Percentiles rank a stretch among this genome's conserved stretches.
Evolutionary conservation across 2,888 invertebrate genomes (phyloP).

Genomic region (Hypomecis atomaria): DNA sequence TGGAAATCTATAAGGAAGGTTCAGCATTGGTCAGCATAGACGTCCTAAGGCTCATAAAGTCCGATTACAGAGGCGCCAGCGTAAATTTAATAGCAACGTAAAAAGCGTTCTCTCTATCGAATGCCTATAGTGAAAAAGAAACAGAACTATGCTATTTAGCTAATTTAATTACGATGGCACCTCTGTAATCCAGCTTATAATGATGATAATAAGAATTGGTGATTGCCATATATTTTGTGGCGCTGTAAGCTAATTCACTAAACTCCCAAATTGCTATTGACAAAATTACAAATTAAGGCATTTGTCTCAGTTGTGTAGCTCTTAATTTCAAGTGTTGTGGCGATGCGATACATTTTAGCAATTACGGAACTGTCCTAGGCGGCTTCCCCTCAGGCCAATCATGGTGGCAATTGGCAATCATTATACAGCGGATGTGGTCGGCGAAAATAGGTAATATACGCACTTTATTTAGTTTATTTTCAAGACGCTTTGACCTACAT

Average conservation of each 20-base stretch:
- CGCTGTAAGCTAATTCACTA: not conserved
- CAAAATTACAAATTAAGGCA: constrained; percentile 29
- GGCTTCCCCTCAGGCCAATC: constrained; percentile 27
- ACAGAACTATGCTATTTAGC: not conserved
- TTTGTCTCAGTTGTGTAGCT: constrained; percentile 27
- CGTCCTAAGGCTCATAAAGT: too few species aligned
- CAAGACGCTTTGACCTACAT: constrained; percentile 8
- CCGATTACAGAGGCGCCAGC: too few species aligned
- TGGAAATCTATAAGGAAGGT: too few species aligned
- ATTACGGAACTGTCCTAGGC: constrained; percentile 20
- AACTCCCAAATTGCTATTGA: constrained; percentile 17
- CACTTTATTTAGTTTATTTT: constrained; percentile 21
- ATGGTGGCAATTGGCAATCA: constrained; percentile 20
- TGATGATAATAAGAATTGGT: too few species aligned
- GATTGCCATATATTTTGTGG: too few species aligned
- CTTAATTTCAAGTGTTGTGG: constrained; percentile 14
- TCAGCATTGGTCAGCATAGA: too few species aligned
- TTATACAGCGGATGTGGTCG: constrained; percentile 29
- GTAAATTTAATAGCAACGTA: too few species aligned
- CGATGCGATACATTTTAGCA: constrained; percentile 22
- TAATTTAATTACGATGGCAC: too few species aligned
- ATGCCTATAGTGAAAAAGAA: too few species aligned
- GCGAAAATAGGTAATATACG: constrained; percentile 14
- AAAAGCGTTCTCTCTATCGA: too few species aligned
- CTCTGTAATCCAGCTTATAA: too few species aligned